Evolutionary conservation across 2,113 vertebrate genomes (phyloP), one percentile per base, ranked within the genome.

Genomic region (Rhea pennata): DNA sequence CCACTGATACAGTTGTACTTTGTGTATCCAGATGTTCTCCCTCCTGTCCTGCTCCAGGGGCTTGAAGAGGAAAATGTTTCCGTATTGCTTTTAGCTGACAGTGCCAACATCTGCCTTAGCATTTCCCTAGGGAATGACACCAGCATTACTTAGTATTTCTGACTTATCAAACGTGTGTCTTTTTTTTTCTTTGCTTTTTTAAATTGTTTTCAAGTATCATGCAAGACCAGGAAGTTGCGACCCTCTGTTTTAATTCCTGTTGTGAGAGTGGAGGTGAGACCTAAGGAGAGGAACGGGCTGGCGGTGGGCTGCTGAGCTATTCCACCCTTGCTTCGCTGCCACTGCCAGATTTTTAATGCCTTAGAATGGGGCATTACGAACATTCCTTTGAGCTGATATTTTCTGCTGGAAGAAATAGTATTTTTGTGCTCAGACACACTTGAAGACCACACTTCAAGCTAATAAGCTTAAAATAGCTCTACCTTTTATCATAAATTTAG

Each of bases 21-120:
- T 6, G 36, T 69, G 92, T 69, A 85, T 88, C 90, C 86, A 91
- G 91, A 94, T 97, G 93, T 95, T 92, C 56, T 48, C 77, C 65
- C 93, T 95, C 90, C 94, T 95, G 93, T 78, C 81, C 46, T 3
- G 0, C 87, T 77, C 64, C 1, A 3, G 90, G 69, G 83, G 53
- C 88, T 44, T 84, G 24, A 79, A 75, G 44, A 87, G 40, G 78
- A 70, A 87, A 78, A 87, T 81, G 72, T 39, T 40, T 83, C 92
- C 87, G 87, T 66, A n/a, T 83, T 87, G 78, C 17, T 86, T 48
- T 64, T 59, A 81, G 82, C 69, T 74, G 74, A 62, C 6, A 12
- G 54, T 93, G 95, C 92, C 89, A 78, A 88, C 83, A 93, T 94
- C 96, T 97, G 95, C 84, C 88, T 84, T 67, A 36, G 27, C 0